Evolutionary conservation across 2,888 invertebrate genomes (phyloP), one percentile per base, ranked within the genome.

Genomic region (Drosophila seclusa): DNA sequence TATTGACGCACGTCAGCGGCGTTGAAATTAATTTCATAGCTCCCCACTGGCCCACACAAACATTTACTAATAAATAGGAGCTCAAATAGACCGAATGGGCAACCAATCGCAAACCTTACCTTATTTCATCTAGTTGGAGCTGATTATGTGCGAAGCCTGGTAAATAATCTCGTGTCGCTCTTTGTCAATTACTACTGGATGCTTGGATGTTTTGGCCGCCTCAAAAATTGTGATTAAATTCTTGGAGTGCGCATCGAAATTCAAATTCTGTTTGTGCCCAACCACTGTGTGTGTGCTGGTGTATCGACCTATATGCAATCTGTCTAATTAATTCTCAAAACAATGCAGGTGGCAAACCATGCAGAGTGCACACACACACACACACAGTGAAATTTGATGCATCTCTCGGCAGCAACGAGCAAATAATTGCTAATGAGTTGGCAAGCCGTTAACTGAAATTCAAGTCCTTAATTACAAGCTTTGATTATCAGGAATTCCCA

Each of bases 21-120:
- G 86, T 87, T 82, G 80, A 87, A 83, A 83, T 87, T 87, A 87
- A 88, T 87, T 85, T 80, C 71, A 61, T 59, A 67, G 55, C 67
- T 18, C 27, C 48, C 65, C 55, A 31, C 48, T 49, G 54, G 38
- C n/a, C 32, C 11, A 18, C 10, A 49, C 11, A 5, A 49, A 18
- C 10, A 5, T 5, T 18, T 18, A 16, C 29, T 6, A 16, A 18
- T 48, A 27, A 55, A 4, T 29, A 8, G 29, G n/a, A 21, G 29
- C n/a, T 16, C 21, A 29, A 57, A 21, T 29, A 31, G 21, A 53
- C 21, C 10, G 31, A 31, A 31, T 31, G 31, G 31, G 24, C 21
- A 45, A 8, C 16, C 16, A 45, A 45, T 16, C 21, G 13, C 45
- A 24, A 24, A 16, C 13, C 7, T 24, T 16, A 4, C 21, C 7